phyloP scores from a whole-genome alignment of 2,888 invertebrate species.

The Epistrophe grossulariae region DNA sequence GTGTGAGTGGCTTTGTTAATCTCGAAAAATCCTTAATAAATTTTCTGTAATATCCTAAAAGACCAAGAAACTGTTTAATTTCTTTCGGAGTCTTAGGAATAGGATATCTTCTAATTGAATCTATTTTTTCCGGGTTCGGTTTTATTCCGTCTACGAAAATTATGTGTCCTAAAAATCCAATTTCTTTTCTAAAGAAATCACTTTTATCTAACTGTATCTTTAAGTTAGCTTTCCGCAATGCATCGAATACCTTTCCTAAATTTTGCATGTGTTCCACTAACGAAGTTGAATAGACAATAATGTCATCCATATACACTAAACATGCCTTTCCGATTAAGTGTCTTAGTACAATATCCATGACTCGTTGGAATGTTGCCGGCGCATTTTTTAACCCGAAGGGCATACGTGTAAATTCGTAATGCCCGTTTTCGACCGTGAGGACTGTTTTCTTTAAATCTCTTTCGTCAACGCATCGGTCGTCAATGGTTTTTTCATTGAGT shows the following conservation, averaged over 20 bases:
- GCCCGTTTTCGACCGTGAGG: too few species aligned
- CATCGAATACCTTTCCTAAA: not conserved
- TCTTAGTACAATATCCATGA: not conserved
- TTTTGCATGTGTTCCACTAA: not conserved
- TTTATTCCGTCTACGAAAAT: not conserved
- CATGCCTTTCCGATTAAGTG: not conserved
- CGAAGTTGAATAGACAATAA: not conserved
- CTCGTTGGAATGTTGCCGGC: too few species aligned
- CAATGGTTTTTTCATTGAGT: too few species aligned
- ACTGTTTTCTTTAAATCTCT: too few species aligned
- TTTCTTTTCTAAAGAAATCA: not conserved
- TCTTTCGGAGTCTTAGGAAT: not conserved
- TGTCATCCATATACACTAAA: not conserved
- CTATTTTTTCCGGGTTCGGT: not conserved
- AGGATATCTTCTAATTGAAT: not conserved
- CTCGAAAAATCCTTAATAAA: not conserved
- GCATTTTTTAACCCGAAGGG: too few species aligned
- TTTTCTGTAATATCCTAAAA: too few species aligned
- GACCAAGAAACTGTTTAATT: not conserved
- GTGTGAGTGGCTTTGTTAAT: too few species aligned
- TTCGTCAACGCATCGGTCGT: too few species aligned
- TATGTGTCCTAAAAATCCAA: not conserved
- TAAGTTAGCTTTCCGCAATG: not conserved
- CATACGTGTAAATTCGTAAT: too few species aligned
- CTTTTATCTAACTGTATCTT: not conserved